Percentiles rank a stretch among this genome's conserved stretches.
Conservation (phyloP, 2,797 vertebrate genomes). For the Odontamblyopus rebecca region DNA sequence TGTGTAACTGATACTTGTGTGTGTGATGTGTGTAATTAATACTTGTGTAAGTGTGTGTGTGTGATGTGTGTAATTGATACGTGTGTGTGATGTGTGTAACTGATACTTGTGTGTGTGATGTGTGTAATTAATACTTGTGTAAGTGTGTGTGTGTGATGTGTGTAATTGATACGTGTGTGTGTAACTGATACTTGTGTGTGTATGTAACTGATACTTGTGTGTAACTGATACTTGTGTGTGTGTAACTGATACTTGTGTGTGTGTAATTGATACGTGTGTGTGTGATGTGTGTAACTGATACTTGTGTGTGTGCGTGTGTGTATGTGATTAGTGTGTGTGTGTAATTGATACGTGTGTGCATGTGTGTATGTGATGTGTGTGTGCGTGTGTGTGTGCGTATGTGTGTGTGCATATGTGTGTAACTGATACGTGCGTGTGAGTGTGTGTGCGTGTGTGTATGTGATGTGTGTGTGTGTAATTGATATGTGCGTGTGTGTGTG, state of each 20-base stretch:
- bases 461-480: not conserved
- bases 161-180: not conserved
- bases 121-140: not conserved
- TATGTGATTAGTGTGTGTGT: slow-evolving; percentile 38
- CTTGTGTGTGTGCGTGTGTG: slow-evolving; percentile 2
- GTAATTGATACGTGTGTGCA: slow-evolving; percentile 28
- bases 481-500: not conserved
- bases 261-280: not conserved
- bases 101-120: not conserved
- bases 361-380: no score
- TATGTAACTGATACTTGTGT: no score
- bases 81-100: not conserved
- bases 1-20: no score
- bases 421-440: not conserved
- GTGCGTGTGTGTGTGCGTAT: no score
- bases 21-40: no score
- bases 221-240: no score
- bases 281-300: slow-evolving; percentile 49
- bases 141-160: no score
- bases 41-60: no score
- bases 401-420: not conserved
- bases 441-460: not conserved
- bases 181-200: not conserved
- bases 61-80: not conserved
- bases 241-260: no score